Evolutionary conservation across 1,140 invertebrate species (phyloP), one percentile per base, ranked within the genome.

Genomic region (Achatina immaculata): DNA sequence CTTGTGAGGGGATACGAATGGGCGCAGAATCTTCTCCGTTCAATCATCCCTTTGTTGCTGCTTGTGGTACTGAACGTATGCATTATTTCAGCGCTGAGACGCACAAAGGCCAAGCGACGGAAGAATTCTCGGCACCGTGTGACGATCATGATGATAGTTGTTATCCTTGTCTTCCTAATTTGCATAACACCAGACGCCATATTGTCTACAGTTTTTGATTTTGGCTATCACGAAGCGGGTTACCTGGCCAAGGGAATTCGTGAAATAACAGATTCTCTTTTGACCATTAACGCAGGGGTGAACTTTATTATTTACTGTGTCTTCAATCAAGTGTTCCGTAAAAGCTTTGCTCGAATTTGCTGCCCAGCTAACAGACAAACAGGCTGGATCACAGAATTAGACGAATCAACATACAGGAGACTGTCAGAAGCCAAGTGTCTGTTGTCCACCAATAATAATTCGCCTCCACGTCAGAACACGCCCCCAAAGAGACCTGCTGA

Each of bases 231-330:
- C 71, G 90, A 92, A 38, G 89, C 88, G 31, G 85, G 86, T 31
- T 84, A 85, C 78, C 83, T 94, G 1, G 86, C 93, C 0, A 88
- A 89, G 78, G 93, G 92, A 24, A 89, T 95, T 14, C 94, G 95
- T 1, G 95, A 95, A 90, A 93, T 96, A 45, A 95, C 94, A 85
- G 95, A 96, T 89, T 92, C 95, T 38, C 89, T 96, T 42, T 90
- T 95, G 31, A 92, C 94, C 36, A 89, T 95, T 45, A 95, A 95
- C 91, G 94, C 95, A 1, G 91, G 91, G 0, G 92, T 94, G 9
- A 95, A 95, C 91, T 96, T 96, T 90, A 91, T 96, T 72, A 91
- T 96, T 75, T 96, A 96, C 90, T 95, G 94, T 86, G 93, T 94
- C 24, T 93, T 96, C 83, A 95, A 94, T 83, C 94, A 94, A 88